Evolutionary conservation across 1,140 invertebrate genomes (phyloP).

Genomic region (Subanguina moxae): DNA sequence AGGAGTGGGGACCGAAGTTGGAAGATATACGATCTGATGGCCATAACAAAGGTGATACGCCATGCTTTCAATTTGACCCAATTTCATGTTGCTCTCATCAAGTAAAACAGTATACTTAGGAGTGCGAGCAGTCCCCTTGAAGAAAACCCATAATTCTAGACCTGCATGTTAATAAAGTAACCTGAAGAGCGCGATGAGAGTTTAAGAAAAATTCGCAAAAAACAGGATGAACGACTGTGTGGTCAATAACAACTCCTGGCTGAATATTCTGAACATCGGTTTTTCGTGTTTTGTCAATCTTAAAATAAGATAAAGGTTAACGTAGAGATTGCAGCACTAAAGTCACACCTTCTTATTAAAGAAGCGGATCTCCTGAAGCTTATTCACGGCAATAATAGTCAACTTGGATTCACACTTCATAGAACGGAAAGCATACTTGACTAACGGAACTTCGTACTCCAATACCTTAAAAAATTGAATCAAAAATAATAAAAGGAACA

Average conservation of each 20-base stretch:
- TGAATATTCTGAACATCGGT: slow-evolving; percentile 39
- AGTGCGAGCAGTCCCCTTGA: slow-evolving; percentile 44
- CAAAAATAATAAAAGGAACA: slow-evolving; percentile 4
- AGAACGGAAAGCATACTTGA: slow-evolving; percentile 4
- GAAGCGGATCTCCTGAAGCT: slow-evolving; percentile 32
- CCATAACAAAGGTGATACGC: slow-evolving; percentile 45
- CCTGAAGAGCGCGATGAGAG: slow-evolving; percentile 37
- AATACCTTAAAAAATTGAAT: too few species aligned
- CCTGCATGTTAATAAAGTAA: slow-evolving; percentile 3
- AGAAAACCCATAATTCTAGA: slow-evolving; percentile 8
- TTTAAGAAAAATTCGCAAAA: slow-evolving; percentile 42
- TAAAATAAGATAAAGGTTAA: background rate
- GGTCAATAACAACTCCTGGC: slow-evolving; percentile 39
- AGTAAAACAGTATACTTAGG: slow-evolving; percentile 35
- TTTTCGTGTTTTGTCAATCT: slow-evolving; percentile 23
- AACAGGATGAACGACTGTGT: slow-evolving; percentile 34
- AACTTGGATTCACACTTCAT: background rate
- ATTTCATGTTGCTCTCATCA: slow-evolving; percentile 22
- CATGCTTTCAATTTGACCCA: slow-evolving; percentile 24
- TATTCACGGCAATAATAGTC: slow-evolving; percentile 34
- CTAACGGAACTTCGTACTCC: slow-evolving; percentile 28
- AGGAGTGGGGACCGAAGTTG: slow-evolving; percentile 21
- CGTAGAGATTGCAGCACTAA: background rate
- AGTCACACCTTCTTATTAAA: slow-evolving; percentile 19
- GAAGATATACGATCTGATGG: slow-evolving; percentile 36